Conservation (phyloP, 2,113 vertebrate genomes). For the Chascanopsetta lugubris region DNA sequence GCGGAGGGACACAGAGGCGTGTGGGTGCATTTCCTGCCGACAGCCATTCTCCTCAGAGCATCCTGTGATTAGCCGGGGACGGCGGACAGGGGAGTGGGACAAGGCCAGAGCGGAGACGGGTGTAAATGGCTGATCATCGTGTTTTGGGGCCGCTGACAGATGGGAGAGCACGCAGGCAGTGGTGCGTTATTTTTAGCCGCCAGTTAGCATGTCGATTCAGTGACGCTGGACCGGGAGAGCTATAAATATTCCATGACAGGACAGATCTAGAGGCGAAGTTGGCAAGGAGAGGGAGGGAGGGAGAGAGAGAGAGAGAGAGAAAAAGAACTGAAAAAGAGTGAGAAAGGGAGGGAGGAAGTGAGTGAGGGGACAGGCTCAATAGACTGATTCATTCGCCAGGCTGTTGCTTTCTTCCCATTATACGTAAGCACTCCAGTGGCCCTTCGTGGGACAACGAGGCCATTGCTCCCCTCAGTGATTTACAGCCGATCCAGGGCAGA, state of each 20-base stretch:
- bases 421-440: conserved; percentile 72
- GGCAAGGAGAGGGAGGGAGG: conserved; percentile 37
- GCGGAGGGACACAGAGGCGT: conserved; percentile 44
- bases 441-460: conserved; percentile 70
- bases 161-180: conserved; percentile 75
- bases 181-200: conserved; percentile 78
- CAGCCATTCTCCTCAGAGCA: conserved; percentile 43
- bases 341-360: conserved; percentile 56
- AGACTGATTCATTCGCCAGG: conserved; percentile 75
- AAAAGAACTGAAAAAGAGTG: conserved; percentile 49
- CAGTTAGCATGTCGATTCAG: conserved; percentile 78
- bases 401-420: conserved; percentile 75
- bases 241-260: conserved; percentile 82
- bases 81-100: conserved; percentile 28
- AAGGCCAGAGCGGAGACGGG: conserved; percentile 41
- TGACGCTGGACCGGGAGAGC: conserved; percentile 76
- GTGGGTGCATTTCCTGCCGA: conserved; percentile 51
- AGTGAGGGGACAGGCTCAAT: conserved; percentile 68
- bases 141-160: conserved; percentile 75
- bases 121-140: conserved; percentile 65
- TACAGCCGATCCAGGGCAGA: conserved; percentile 68
- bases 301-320: conserved; percentile 35
- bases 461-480: conserved; percentile 66
- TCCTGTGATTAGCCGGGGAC: conserved; percentile 50
- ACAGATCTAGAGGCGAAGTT: conserved; percentile 71